phyloP scores from a whole-genome alignment of 2,113 vertebrate species.

The Uropsilus gracilis region DNA sequence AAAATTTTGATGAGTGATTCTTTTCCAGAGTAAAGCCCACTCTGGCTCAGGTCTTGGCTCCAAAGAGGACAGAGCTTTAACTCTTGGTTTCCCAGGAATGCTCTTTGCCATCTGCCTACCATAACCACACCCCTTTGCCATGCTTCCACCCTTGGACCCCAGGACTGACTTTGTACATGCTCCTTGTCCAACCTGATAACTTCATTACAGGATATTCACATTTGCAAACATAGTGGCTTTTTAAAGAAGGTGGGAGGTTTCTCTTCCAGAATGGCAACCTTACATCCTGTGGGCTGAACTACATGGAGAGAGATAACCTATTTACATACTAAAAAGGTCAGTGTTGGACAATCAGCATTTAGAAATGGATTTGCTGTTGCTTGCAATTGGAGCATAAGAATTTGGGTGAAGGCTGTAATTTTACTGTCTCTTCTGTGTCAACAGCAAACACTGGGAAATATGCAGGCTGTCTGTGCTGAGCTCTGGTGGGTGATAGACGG shows the following conservation, averaged over 20 bases:
- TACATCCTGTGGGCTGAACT: conserved; percentile 28
- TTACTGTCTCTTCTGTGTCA: conserved; percentile 54
- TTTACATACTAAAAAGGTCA: conserved; percentile 85
- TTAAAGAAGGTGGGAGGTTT: conserved; percentile 29
- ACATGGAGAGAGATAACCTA: conserved; percentile 64
- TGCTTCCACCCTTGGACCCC: fast-evolving
- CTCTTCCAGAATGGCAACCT: conserved; percentile 26
- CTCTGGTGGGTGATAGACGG: neutral
- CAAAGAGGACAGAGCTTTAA: neutral
- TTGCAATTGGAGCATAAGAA: conserved; percentile 70
- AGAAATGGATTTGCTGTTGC: conserved; percentile 26
- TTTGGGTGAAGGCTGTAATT: conserved; percentile 18
- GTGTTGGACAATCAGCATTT: conserved; percentile 56
- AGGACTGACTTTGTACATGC: neutral
- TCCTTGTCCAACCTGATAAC: neutral
- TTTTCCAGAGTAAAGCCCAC: neutral
- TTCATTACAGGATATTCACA: conserved; percentile 47
- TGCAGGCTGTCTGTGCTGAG: neutral
- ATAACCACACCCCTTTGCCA: too few species aligned
- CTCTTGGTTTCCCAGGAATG: neutral
- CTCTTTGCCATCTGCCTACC: neutral
- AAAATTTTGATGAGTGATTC: neutral
- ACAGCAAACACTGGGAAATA: neutral
- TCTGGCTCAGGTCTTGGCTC: conserved; percentile 33
- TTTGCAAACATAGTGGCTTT: conserved; percentile 48